These are phyloP conservation scores for Pterocles gutturalis DNA, from an alignment of 2,113 vertebrate species.

Conservation along the genomic window DNA sequence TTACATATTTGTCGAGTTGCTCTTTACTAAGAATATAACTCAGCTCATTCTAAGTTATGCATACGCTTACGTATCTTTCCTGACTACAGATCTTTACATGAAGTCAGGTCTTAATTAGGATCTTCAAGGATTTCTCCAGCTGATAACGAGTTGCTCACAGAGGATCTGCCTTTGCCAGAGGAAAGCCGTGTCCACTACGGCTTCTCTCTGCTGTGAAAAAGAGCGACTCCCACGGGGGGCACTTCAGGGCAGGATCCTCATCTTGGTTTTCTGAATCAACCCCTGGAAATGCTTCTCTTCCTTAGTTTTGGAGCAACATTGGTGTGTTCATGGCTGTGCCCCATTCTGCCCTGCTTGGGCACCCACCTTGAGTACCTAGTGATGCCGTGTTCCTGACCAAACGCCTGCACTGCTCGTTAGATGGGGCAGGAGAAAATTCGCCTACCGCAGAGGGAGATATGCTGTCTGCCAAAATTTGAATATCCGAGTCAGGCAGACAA, in stretches of 20 bases:
- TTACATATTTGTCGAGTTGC: neutral
- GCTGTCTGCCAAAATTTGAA: slow-evolving; percentile 17
- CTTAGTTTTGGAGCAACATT: neutral
- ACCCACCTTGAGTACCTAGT: neutral
- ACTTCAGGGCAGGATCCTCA: neutral
- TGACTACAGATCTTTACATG: neutral
- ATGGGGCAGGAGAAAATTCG: neutral
- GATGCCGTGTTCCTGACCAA: neutral
- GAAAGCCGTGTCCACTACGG: neutral
- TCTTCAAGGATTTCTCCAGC: neutral
- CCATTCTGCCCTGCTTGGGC: neutral
- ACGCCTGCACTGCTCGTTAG: neutral
- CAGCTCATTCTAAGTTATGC: neutral
- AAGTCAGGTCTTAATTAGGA: neutral
- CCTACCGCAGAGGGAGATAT: neutral
- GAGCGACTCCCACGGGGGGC: neutral
- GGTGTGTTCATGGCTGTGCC: neutral
- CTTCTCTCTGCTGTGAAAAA: neutral
- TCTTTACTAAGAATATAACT: neutral
- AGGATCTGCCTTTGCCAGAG: neutral
- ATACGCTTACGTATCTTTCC: neutral
- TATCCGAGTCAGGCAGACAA: slow-evolving; percentile 19
- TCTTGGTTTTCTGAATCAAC: neutral
- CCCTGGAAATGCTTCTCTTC: neutral
- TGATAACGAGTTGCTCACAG: neutral